Percentiles rank a stretch among this genome's conserved stretches.
Conservation (phyloP, 2,113 vertebrate species). For the Channa argus region DNA sequence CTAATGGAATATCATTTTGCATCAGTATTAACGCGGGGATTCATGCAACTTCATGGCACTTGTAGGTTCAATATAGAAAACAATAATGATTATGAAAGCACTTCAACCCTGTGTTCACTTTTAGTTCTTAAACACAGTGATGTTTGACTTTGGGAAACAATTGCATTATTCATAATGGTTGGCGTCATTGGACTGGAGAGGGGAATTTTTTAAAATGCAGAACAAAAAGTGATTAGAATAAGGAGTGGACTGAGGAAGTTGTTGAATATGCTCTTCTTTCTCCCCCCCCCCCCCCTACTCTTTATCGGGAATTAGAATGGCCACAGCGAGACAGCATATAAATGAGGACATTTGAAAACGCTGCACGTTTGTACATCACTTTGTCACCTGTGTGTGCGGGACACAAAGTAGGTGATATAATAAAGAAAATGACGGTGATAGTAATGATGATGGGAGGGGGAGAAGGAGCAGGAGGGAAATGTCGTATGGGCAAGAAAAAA, state of each 20-base stretch:
- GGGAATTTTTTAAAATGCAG: neutral
- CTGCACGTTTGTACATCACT: slow-evolving; percentile 5
- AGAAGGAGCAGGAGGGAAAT: neutral
- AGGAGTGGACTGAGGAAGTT: neutral
- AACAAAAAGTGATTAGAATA: slow-evolving; percentile 16
- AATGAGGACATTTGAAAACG: slow-evolving; percentile 34
- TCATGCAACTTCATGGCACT: too few relatives aligned
- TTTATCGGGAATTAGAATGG: slow-evolving; percentile 17
- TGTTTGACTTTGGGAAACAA: too few relatives aligned
- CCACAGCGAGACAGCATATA: slow-evolving; percentile 5
- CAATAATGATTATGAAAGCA: too few relatives aligned
- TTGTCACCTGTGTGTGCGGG: slow-evolving; percentile 8
- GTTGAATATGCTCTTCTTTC: neutral
- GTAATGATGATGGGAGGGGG: neutral
- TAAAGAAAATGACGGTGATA: neutral
- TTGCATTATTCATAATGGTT: neutral
- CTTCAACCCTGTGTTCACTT: neutral
- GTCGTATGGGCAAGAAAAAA: neutral
- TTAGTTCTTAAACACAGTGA: neutral
- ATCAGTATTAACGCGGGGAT: too few relatives aligned
- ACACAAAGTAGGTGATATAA: neutral
- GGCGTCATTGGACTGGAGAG: neutral
- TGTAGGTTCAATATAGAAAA: too few relatives aligned
- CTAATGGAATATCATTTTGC: too few relatives aligned
- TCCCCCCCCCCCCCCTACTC: neutral